Conservation (phyloP, 2,888 invertebrate genomes). For the Dryobotodes eremita region DNA sequence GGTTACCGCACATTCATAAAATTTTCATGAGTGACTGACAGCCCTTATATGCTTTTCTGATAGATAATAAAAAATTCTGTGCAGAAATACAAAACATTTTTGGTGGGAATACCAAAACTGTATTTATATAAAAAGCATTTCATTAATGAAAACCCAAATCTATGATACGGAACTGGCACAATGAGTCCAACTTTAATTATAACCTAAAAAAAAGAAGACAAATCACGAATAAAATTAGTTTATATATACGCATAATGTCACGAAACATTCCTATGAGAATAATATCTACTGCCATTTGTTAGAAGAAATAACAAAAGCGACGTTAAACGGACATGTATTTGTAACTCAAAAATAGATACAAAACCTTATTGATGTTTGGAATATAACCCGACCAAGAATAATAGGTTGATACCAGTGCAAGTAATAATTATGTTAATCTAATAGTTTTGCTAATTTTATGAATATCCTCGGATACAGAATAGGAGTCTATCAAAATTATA, state of each 20-base stretch:
- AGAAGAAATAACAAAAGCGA: conserved; percentile 30
- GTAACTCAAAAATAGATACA: conserved; percentile 64
- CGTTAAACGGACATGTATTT: conserved; percentile 46
- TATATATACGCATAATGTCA: background rate
- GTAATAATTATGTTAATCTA: conserved; percentile 4
- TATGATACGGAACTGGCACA: conserved; percentile 21
- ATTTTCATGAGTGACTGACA: background rate
- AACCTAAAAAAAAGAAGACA: conserved; percentile 49
- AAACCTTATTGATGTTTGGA: conserved; percentile 80
- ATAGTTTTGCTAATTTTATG: background rate
- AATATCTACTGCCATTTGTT: conserved; percentile 15
- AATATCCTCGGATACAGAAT: background rate
- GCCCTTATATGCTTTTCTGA: background rate
- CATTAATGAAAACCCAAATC: background rate
- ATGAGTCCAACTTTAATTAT: conserved; percentile 55
- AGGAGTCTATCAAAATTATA: background rate
- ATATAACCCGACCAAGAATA: conserved; percentile 74
- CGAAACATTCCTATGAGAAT: conserved; percentile 9
- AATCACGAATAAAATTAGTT: background rate
- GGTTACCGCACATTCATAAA: background rate
- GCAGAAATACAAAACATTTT: background rate
- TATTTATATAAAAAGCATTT: background rate
- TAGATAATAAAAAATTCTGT: background rate
- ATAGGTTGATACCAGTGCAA: conserved; percentile 21
- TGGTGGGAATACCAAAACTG: background rate